A percentile compares a stretch with the other conserved stretches of the same genome.
phyloP scores from a whole-genome alignment of 2,888 invertebrate genomes.

The Cataglyphis livida region DNA sequence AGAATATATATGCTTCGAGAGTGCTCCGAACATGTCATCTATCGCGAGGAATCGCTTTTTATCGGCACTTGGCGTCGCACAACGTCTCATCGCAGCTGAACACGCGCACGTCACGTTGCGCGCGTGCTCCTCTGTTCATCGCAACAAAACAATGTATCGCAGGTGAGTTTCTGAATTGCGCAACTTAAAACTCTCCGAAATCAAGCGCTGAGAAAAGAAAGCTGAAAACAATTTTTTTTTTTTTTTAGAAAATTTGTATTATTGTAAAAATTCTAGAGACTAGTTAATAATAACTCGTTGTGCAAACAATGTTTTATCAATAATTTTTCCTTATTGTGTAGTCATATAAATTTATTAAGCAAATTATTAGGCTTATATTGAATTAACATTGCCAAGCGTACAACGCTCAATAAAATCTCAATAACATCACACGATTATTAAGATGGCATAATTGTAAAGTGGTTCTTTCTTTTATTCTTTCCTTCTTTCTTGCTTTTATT shows the following conservation, averaged over 20 bases:
- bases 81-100: not conserved
- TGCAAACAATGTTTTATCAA: not conserved
- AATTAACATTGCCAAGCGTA: no score
- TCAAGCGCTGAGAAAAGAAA: not conserved
- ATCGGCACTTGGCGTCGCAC: constrained; percentile 6
- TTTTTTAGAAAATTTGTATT: not conserved
- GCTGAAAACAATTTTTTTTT: not conserved
- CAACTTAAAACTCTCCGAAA: not conserved
- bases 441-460: no score
- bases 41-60: constrained; percentile 9
- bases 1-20: not conserved
- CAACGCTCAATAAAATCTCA: no score
- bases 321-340: not conserved
- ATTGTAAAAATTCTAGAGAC: not conserved
- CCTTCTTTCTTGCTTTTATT: no score
- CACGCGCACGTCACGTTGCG: constrained; percentile 2
- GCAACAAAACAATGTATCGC: not conserved
- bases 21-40: constrained; percentile 11
- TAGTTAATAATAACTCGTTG: not conserved
- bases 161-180: constrained; percentile 30
- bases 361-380: no score
- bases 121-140: not conserved
- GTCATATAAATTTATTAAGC: no score
- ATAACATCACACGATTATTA: no score
- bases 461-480: no score